Conservation (phyloP, 2,113 vertebrate genomes). For the Sceloporus tristichus region DNA sequence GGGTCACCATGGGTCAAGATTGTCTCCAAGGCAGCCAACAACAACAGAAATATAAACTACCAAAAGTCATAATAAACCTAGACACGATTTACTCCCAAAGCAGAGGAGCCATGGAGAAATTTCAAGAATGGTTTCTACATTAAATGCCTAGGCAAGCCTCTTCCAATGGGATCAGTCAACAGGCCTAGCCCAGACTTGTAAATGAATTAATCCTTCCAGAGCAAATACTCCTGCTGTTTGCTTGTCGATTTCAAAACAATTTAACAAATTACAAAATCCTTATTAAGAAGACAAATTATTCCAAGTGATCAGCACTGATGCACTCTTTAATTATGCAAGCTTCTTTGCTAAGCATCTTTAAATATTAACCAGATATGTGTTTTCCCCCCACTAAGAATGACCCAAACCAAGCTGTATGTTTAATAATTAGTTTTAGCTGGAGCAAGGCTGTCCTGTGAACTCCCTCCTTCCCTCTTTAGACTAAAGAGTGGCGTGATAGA, state of each 20-base stretch:
- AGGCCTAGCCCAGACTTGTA: conserved; percentile 48
- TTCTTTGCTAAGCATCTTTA: conserved; percentile 77
- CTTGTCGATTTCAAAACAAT: conserved; percentile 71
- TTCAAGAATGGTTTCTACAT: not conserved
- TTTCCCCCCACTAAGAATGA: conserved; percentile 74
- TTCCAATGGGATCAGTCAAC: not conserved
- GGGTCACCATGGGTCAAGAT: too few relatives aligned
- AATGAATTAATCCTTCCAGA: conserved; percentile 68
- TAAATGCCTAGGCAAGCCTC: not conserved
- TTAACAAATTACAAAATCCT: conserved; percentile 76
- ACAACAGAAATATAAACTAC: too few relatives aligned
- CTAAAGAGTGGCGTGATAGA: not conserved
- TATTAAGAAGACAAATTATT: conserved; percentile 79
- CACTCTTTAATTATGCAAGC: conserved; percentile 81
- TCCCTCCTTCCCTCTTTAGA: conserved; percentile 6
- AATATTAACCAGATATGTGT: conserved; percentile 77
- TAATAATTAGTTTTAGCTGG: conserved; percentile 58
- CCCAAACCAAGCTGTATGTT: conserved; percentile 62
- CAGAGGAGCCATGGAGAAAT: not conserved
- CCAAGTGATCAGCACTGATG: conserved; percentile 68
- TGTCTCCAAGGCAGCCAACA: too few relatives aligned
- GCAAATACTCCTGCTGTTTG: conserved; percentile 66
- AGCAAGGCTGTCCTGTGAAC: not conserved
- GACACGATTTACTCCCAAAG: not conserved
- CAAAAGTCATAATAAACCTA: too few relatives aligned